Percentiles rank a stretch among this genome's conserved stretches.
Evolutionary conservation across 1,140 invertebrate genomes (phyloP).

Genomic region (Odontomachus brunneus): DNA sequence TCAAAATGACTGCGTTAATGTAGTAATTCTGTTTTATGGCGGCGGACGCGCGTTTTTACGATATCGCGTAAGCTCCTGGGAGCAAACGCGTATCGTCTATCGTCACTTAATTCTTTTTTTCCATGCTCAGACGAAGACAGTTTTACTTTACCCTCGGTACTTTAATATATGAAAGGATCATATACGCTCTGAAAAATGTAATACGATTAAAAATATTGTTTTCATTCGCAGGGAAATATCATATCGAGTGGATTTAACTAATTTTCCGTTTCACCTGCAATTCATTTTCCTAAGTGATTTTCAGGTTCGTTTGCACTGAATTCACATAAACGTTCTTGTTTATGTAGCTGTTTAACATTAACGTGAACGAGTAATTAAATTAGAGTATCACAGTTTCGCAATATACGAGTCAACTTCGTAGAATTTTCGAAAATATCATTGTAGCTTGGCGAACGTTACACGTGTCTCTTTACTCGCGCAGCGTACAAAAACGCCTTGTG

Average conservation of each 20-base stretch:
- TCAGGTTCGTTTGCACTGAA: not conserved
- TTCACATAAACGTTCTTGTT: not conserved
- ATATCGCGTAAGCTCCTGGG: not conserved
- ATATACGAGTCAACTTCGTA: slow-evolving; percentile 2
- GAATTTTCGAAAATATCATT: not conserved
- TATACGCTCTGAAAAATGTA: not conserved
- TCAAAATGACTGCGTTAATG: slow-evolving; percentile 48
- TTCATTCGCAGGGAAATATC: not conserved
- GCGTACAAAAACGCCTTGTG: not conserved
- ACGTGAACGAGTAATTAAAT: slow-evolving; percentile 8
- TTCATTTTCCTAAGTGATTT: no score
- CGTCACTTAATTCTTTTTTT: slow-evolving; percentile 2
- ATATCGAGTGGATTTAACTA: not conserved
- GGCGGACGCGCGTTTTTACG: not conserved
- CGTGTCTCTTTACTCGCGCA: not conserved
- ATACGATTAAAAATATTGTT: not conserved
- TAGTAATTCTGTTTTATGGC: slow-evolving; percentile 21
- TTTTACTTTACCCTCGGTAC: not conserved
- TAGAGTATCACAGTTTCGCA: not conserved
- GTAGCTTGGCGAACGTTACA: not conserved
- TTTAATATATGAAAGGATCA: not conserved
- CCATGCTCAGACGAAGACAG: not conserved
- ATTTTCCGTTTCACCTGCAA: not conserved
- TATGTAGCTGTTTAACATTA: not conserved
- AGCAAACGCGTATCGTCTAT: not conserved